Conservation (phyloP, 2,888 invertebrate genomes). For the Lepidocyrtinus sp. region DNA sequence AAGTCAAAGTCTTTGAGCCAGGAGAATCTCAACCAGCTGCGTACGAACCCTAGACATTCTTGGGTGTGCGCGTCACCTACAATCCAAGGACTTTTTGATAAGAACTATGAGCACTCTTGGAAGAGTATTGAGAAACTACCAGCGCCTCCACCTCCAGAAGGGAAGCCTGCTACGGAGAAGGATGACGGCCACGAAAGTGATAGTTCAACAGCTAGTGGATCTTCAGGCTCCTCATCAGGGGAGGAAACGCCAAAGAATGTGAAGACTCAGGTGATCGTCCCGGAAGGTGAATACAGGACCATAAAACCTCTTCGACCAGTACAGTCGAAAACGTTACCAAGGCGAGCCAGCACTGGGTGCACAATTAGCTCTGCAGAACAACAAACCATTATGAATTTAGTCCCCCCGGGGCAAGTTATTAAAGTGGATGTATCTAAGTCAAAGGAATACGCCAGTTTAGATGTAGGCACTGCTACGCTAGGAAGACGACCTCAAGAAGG, state of each 20-base stretch:
- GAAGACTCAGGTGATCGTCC: constrained; percentile 63
- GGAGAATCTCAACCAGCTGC: constrained; percentile 75
- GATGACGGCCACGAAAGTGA: constrained; percentile 70
- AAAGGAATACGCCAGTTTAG: constrained; percentile 72
- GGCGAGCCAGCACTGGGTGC: constrained; percentile 69
- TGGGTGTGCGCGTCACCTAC: constrained; percentile 70
- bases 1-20: constrained; percentile 76
- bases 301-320: constrained; percentile 70
- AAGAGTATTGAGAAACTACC: constrained; percentile 70
- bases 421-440: constrained; percentile 78
- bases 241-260: constrained; percentile 64
- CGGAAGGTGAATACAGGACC: constrained; percentile 69
- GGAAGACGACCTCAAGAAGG: constrained; percentile 56
- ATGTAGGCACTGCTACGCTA: constrained; percentile 58
- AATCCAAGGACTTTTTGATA: constrained; percentile 64
- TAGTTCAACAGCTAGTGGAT: constrained; percentile 65
- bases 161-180: constrained; percentile 65
- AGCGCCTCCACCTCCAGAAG: constrained; percentile 51
- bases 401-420: constrained; percentile 72
- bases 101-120: constrained; percentile 71
- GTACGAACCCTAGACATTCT: constrained; percentile 71
- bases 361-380: constrained; percentile 69
- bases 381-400: constrained; percentile 69
- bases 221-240: constrained; percentile 54
- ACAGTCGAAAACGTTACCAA: constrained; percentile 69